phyloP scores from a whole-genome alignment of 2,797 vertebrate species.

The Scomberomorus guttatus region DNA sequence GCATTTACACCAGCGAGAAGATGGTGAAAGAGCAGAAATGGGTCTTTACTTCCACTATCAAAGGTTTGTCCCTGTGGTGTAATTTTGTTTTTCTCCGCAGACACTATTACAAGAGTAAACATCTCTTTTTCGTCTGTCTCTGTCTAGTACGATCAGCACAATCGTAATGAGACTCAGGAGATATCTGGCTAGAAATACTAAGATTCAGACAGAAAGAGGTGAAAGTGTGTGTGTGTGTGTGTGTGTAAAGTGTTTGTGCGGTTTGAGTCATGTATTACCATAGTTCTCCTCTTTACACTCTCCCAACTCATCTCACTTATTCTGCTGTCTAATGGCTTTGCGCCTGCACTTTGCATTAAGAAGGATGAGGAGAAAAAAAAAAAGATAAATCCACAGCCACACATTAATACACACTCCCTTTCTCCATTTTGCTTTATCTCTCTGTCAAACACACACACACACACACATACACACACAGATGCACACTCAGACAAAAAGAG shows the following conservation, averaged over 20 bases:
- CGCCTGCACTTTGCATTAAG: slow-evolving; percentile 58
- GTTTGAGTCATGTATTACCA: slow-evolving; percentile 7
- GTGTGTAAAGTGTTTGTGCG: slow-evolving; percentile 10
- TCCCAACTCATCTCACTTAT: slow-evolving; percentile 39
- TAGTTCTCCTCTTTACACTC: slow-evolving; percentile 11
- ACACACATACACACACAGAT: background rate
- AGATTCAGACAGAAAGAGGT: slow-evolving; percentile 29
- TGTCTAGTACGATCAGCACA: slow-evolving; percentile 42
- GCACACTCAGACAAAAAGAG: slow-evolving; percentile 18
- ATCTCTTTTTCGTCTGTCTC: slow-evolving; percentile 53
- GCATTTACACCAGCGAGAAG: slow-evolving; percentile 21
- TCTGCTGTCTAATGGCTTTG: slow-evolving; percentile 56
- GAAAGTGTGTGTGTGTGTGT: slow-evolving; percentile 14
- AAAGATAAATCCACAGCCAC: slow-evolving; percentile 30
- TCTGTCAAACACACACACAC: slow-evolving; percentile 38
- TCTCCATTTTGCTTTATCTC: slow-evolving; percentile 40
- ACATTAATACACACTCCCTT: slow-evolving; percentile 23
- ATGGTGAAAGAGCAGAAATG: slow-evolving; percentile 17
- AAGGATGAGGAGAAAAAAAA: slow-evolving; percentile 1
- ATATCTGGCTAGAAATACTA: slow-evolving; percentile 22
- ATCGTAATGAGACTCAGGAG: slow-evolving; percentile 75
- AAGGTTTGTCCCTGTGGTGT: slow-evolving; percentile 55
- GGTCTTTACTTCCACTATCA: slow-evolving; percentile 52
- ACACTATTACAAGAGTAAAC: slow-evolving; percentile 63
- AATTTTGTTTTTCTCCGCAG: slow-evolving; percentile 58